Percentiles rank a stretch among this genome's conserved stretches.
Conservation (phyloP, 2,888 invertebrate species). For the Rhimphoctona megacephalus region DNA sequence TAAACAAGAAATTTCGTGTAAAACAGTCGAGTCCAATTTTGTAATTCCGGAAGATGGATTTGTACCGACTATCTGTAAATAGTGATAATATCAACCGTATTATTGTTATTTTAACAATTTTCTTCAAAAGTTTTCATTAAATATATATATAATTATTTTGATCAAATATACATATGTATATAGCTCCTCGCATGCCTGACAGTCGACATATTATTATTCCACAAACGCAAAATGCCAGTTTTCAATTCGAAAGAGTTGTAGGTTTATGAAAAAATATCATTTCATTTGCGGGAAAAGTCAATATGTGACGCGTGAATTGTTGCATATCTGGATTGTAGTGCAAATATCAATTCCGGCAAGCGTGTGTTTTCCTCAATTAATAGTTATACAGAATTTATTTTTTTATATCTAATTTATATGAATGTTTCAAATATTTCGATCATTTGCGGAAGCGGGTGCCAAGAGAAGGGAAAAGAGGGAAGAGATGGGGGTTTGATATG, state of each 20-base stretch:
- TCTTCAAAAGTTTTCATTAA: background rate
- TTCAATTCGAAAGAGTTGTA: background rate
- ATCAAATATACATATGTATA: background rate
- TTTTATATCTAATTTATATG: background rate
- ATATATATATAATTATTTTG: background rate
- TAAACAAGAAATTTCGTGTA: constrained; percentile 30
- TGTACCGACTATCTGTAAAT: background rate
- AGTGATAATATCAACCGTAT: background rate
- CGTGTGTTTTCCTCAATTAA: background rate
- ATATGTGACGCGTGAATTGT: background rate
- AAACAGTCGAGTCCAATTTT: constrained; percentile 46
- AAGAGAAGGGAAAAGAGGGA: background rate
- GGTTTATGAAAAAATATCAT: background rate
- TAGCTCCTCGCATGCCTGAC: background rate
- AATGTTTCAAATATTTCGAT: background rate
- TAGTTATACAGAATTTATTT: background rate
- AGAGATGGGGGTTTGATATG: background rate
- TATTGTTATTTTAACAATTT: background rate
- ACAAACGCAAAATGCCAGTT: background rate
- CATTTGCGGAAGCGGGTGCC: background rate
- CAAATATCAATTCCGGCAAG: background rate
- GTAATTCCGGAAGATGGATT: background rate
- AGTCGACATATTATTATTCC: background rate
- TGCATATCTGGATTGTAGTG: background rate
- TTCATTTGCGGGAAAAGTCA: background rate